Conservation (phyloP, 2,797 vertebrate species). For the Ciconia nigra region DNA sequence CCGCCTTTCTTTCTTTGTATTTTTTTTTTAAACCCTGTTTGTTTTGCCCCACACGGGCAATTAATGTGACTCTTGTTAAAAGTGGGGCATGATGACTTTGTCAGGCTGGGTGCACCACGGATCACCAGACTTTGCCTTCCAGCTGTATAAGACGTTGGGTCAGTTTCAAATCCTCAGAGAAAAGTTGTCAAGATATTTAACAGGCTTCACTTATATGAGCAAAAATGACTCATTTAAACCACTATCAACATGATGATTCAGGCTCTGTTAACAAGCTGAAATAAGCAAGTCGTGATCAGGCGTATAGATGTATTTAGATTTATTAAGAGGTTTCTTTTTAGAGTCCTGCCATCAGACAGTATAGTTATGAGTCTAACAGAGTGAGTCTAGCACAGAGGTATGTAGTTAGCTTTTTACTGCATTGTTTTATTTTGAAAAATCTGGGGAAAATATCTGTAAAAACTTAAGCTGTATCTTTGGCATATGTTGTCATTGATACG, state of each 20-base stretch:
- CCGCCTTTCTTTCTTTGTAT: neutral
- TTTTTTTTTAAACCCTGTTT: neutral
- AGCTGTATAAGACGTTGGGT: neutral
- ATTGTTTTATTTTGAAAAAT: neutral
- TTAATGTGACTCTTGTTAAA: neutral
- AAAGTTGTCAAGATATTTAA: neutral
- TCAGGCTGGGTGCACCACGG: neutral
- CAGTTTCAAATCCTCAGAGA: neutral
- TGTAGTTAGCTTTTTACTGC: neutral
- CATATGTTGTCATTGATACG: neutral
- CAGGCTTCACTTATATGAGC: neutral
- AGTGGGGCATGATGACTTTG: neutral
- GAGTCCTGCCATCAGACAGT: neutral
- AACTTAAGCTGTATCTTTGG: neutral
- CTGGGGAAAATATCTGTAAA: neutral
- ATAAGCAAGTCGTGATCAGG: constrained; percentile 1
- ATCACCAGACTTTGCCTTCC: constrained; percentile 1
- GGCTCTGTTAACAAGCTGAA: constrained; percentile 35
- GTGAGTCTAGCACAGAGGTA: neutral
- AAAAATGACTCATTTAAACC: constrained; percentile 29
- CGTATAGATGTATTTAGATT: constrained; percentile 1
- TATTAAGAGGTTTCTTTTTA: constrained; percentile 37
- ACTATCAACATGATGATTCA: neutral
- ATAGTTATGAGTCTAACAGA: neutral
- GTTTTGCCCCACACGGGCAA: neutral